phyloP scores from a whole-genome alignment of 2,797 vertebrate species.

The Rhynchonycteris naso region DNA sequence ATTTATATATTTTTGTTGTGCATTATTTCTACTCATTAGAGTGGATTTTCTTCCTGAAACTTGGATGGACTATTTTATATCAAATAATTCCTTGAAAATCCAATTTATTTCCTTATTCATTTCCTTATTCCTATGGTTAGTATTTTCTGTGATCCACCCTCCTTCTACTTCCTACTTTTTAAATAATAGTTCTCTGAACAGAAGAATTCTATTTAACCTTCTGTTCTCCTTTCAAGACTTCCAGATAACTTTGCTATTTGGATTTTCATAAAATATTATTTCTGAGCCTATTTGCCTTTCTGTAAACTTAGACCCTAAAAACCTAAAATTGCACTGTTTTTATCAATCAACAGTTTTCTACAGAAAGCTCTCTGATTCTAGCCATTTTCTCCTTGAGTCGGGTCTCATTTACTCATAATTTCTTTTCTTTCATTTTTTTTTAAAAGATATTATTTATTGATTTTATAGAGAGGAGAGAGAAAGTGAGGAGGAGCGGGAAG shows the following conservation, averaged over 20 bases:
- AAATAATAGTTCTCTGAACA: slow-evolving; percentile 1
- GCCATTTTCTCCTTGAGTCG: neutral
- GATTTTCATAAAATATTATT: neutral
- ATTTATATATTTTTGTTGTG: neutral
- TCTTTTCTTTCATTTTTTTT: neutral
- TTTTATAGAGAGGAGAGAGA: no score
- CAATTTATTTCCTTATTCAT: neutral
- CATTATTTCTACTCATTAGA: slow-evolving; percentile 38
- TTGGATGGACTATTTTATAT: slow-evolving; percentile 20
- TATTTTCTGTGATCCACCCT: neutral
- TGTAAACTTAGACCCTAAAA: neutral
- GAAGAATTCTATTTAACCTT: slow-evolving; percentile 31
- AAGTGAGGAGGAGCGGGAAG: no score
- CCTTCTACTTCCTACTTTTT: slow-evolving; percentile 22
- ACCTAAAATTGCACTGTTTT: neutral
- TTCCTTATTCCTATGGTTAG: neutral
- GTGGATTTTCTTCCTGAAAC: neutral
- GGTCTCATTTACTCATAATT: neutral
- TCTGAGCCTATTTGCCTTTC: slow-evolving; percentile 7
- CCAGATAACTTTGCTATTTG: neutral
- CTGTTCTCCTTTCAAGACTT: slow-evolving; percentile 21
- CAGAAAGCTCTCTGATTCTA: neutral
- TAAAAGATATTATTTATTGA: no score
- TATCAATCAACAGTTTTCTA: neutral
- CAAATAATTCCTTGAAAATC: slow-evolving; percentile 34